phyloP scores from a whole-genome alignment of 2,797 vertebrate species.

The Pantherophis alleghaniensis region DNA sequence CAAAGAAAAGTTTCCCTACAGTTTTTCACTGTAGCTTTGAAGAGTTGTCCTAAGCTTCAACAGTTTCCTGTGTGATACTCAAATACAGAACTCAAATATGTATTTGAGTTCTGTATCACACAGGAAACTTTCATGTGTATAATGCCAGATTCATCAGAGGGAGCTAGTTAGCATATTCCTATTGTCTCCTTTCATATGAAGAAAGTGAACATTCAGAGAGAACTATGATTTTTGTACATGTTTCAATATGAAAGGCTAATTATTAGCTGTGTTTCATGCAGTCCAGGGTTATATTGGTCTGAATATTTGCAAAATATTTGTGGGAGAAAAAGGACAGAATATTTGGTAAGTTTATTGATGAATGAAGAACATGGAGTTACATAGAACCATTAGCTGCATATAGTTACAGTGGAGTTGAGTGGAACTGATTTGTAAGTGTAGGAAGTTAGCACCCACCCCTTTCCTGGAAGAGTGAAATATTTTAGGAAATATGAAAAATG shows the following conservation, averaged over 20 bases:
- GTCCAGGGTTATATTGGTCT: neutral
- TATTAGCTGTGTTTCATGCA: neutral
- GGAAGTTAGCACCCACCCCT: too few species aligned
- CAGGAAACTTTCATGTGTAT: neutral
- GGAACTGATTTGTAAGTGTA: neutral
- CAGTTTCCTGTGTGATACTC: neutral
- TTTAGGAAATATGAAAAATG: too few species aligned
- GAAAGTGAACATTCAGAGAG: neutral
- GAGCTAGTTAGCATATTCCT: neutral
- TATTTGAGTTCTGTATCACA: neutral
- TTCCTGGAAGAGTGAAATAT: too few species aligned
- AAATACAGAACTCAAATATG: too few species aligned
- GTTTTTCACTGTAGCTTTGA: neutral
- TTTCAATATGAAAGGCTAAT: neutral
- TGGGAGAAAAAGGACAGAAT: neutral
- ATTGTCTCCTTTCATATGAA: neutral
- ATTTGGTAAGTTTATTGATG: neutral
- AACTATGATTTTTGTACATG: neutral
- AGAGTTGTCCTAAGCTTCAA: neutral
- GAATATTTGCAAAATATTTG: neutral
- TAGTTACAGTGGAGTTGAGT: neutral
- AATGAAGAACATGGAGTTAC: neutral
- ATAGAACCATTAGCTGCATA: neutral
- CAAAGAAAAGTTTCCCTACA: neutral
- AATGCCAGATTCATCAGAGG: neutral